Conservation (phyloP, 2,113 vertebrate species). For the Lanius ludovicianus region DNA sequence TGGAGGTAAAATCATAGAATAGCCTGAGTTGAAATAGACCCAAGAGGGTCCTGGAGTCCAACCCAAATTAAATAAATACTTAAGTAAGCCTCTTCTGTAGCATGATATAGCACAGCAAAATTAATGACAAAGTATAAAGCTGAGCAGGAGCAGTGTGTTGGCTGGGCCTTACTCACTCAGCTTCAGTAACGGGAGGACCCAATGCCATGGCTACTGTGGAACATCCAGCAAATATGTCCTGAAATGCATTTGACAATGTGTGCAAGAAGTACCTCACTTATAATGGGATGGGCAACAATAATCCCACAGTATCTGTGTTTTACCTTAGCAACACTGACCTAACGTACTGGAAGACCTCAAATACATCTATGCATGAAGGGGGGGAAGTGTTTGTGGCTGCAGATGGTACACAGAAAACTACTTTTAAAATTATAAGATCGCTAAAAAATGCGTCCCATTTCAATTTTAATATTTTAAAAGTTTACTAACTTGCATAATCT, state of each 20-base stretch:
- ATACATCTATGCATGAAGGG: background rate
- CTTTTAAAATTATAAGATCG: background rate
- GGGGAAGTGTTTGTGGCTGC: background rate
- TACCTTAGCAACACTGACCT: background rate
- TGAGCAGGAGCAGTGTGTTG: background rate
- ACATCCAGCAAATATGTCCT: background rate
- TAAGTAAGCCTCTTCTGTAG: background rate
- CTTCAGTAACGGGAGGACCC: background rate
- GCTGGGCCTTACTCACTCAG: background rate
- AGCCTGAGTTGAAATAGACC: background rate
- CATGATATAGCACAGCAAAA: background rate
- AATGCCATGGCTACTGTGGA: accelerated
- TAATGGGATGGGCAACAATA: background rate
- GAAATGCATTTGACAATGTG: background rate
- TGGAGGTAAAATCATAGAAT: background rate
- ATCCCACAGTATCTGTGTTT: background rate
- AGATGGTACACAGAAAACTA: background rate
- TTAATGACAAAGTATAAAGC: background rate
- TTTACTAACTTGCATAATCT: slow-evolving; percentile 7
- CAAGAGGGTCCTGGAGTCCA: accelerated
- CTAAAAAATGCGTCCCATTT: slow-evolving; percentile 11
- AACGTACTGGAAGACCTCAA: background rate
- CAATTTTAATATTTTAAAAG: slow-evolving; percentile 38
- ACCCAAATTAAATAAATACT: background rate
- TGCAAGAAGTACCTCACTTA: background rate